Percentiles rank a stretch among this genome's conserved stretches.
These are phyloP conservation scores for Erpornis zantholeuca DNA, from an alignment of 2,113 vertebrate genomes.

Conservation along the genomic window DNA sequence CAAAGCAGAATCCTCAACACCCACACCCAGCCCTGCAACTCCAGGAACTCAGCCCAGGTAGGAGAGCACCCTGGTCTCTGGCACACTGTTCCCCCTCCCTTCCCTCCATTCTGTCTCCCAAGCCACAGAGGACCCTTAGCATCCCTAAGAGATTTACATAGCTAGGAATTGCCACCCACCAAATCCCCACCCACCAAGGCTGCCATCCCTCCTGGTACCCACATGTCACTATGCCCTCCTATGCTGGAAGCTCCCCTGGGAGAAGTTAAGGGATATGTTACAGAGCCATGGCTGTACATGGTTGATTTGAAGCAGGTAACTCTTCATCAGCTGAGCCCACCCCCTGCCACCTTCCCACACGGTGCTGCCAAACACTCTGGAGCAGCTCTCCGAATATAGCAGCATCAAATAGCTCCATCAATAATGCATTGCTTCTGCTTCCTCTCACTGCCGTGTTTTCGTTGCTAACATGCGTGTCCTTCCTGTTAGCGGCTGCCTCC, in stretches of 20 bases:
- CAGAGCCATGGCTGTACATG: rapidly evolving
- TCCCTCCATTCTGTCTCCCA: neutral
- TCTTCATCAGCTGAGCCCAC: neutral
- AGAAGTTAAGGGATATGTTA: neutral
- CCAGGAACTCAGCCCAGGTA: neutral
- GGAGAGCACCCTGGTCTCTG: neutral
- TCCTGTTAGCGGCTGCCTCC: constrained; percentile 15
- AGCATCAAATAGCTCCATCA: constrained; percentile 64
- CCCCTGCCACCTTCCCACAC: neutral
- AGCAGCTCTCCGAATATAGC: constrained; percentile 47
- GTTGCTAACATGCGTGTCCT: constrained; percentile 49
- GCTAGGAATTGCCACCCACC: neutral
- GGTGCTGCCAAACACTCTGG: neutral
- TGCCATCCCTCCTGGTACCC: neutral
- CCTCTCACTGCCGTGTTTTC: constrained; percentile 47
- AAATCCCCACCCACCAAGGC: neutral
- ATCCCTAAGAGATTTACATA: neutral
- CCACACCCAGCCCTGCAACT: neutral
- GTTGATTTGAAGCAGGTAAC: neutral
- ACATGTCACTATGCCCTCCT: neutral
- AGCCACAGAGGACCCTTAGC: neutral
- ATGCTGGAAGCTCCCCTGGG: neutral
- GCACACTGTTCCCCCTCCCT: neutral
- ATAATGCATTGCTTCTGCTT: constrained; percentile 59
- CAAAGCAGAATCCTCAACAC: neutral